These are phyloP conservation scores for Bombus turneri DNA, from an alignment of 1,140 invertebrate species.

Conservation along the genomic window DNA sequence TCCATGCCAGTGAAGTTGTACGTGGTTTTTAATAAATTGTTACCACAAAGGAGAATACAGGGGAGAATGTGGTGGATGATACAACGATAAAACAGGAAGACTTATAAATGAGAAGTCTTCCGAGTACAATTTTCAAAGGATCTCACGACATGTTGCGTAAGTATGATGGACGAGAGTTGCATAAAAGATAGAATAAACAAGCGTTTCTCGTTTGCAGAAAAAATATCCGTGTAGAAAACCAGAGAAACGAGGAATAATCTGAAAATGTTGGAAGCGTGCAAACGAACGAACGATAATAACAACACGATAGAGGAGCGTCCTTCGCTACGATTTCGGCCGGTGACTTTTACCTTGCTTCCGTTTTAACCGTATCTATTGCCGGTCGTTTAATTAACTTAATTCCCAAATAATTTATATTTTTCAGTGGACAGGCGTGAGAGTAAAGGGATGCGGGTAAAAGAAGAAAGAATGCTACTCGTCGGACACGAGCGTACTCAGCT, in stretches of 20 bases:
- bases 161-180: neutral
- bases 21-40: too few species aligned
- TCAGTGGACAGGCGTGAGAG: too few species aligned
- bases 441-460: neutral
- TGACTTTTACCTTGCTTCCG: neutral
- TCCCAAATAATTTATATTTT: slow-evolving; percentile 41
- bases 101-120: too few species aligned
- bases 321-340: neutral
- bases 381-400: slow-evolving; percentile 45
- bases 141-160: neutral
- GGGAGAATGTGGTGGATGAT: neutral
- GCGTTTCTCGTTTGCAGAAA: neutral
- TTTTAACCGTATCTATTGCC: neutral
- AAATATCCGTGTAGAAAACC: neutral
- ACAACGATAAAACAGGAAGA: too few species aligned
- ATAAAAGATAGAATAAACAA: neutral
- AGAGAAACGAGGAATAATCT: neutral
- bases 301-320: neutral
- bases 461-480: slow-evolving; percentile 3
- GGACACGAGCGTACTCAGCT: slow-evolving; percentile 27
- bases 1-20: too few species aligned
- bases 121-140: neutral
- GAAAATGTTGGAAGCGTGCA: neutral
- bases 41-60: too few species aligned
- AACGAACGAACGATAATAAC: neutral